These are phyloP conservation scores for Pristis pectinata DNA, from an alignment of 2,797 vertebrate genomes.

Conservation along the genomic window DNA sequence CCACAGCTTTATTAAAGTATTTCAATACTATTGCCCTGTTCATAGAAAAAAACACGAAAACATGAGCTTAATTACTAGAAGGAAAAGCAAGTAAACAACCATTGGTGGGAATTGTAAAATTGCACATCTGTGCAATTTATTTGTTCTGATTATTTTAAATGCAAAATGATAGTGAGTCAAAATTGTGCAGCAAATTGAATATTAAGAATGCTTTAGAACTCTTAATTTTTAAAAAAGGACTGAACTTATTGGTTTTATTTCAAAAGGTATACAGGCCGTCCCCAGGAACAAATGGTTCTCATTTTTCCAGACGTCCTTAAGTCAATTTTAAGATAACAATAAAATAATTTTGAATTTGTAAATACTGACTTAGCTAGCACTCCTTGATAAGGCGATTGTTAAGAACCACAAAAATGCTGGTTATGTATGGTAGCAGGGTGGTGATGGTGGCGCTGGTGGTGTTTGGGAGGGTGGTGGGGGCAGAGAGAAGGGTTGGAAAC, in stretches of 20 bases:
- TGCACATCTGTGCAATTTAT: background rate
- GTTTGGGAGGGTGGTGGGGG: background rate
- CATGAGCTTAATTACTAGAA: background rate
- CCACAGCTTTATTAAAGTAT: background rate
- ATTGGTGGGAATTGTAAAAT: background rate
- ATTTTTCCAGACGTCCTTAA: too few species aligned
- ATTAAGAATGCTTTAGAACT: background rate
- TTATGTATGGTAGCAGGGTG: background rate
- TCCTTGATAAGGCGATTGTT: background rate
- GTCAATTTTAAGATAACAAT: background rate
- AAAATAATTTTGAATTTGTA: background rate
- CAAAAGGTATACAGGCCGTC: background rate
- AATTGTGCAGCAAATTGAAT: background rate
- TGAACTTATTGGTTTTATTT: background rate
- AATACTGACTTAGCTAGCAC: background rate
- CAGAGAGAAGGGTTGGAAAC: too few species aligned
- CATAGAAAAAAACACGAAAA: background rate
- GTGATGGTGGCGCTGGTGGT: too few species aligned
- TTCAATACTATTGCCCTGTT: background rate
- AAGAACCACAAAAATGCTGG: background rate
- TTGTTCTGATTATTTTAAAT: background rate
- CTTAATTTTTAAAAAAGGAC: background rate
- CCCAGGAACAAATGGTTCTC: too few species aligned
- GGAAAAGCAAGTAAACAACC: background rate
- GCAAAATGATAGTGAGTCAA: background rate